Evolutionary conservation across 2,888 invertebrate species (phyloP), one percentile per base, ranked within the genome.

Genomic region (Torymus aiolomorphi): DNA sequence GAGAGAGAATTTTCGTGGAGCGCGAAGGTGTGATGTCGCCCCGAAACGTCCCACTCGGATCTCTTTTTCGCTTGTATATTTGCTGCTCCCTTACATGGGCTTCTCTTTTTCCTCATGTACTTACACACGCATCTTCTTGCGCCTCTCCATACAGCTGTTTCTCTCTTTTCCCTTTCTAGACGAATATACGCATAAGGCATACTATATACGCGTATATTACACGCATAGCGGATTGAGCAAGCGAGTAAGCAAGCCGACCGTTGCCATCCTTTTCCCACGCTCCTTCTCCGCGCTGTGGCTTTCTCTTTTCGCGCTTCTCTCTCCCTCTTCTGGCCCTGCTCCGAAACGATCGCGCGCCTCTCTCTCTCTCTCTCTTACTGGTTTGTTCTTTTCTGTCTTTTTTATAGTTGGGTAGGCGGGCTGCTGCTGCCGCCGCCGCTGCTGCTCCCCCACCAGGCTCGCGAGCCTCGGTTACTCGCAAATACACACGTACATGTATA

Each of bases 11-110:
- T 84, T 86, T 85, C 85, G 85, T 85, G 84, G 84, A 83, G 84
- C 84, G 84, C 85, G 86, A 87, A 87, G 87, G 87, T 87, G 87
- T 86, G 84, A 88, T 86, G 86, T 86, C 87, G 82, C 87, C 8
- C 87, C 87, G 86, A 88, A 88, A 83, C 81, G 83, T 83, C 66
- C 56, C 81, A 82, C 78, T 76, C 80, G 73, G 49, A 65, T 69
- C 52, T 76, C 82, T 66, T 66, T 66, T 8, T 42, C 8, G 8
- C 42, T 10, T 42, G 42, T 42, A 42, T 42, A 42, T 10, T 42
- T 8, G 42, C 42, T 65, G 52, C 69, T 80, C 78, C 72, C 69
- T 76, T 78, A 76, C 77, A 81, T 56, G 54, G 78, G 80, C 66
- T 76, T 52, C 82, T 82, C 80, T 61, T 78, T 79, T 70, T 66